phyloP scores from a whole-genome alignment of 30 jellyfish, hydroid and myxozoan species.

The Chrysaora quinquecirrha region DNA sequence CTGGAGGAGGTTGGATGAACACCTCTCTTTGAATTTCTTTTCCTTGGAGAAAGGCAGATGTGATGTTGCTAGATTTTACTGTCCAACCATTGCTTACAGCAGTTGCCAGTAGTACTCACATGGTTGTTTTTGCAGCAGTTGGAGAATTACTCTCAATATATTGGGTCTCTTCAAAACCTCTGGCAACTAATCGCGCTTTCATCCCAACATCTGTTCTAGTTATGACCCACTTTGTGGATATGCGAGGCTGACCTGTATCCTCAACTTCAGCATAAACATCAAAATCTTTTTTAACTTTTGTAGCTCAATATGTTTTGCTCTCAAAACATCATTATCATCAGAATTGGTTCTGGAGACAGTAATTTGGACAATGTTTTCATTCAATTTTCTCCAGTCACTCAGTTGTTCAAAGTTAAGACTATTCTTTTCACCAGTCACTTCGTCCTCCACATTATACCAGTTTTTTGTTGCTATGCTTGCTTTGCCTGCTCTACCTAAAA shows the following conservation, averaged over 20 bases:
- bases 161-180: conserved; percentile 2
- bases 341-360: too few species aligned
- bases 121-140: conserved; percentile 11
- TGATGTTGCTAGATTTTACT: conserved; percentile 37
- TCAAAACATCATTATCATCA: neutral
- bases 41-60: conserved; percentile 72
- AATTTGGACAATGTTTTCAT: too few species aligned
- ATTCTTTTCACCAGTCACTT: neutral
- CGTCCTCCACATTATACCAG: neutral
- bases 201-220: neutral
- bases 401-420: too few species aligned
- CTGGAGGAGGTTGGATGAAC: conserved; percentile 63
- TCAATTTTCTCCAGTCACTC: too few species aligned
- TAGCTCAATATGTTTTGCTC: neutral
- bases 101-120: neutral
- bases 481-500: neutral
- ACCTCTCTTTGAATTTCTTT: conserved; percentile 46
- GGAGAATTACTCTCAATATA: conserved; percentile 15
- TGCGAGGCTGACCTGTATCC: neutral
- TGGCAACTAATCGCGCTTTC: neutral
- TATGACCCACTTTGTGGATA: neutral
- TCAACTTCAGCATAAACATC: neutral
- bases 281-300: neutral
- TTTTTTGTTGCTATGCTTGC: neutral
- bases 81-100: conserved; percentile 12